Conservation (phyloP, 2,113 vertebrate genomes). For the Emydura subglobosa region DNA sequence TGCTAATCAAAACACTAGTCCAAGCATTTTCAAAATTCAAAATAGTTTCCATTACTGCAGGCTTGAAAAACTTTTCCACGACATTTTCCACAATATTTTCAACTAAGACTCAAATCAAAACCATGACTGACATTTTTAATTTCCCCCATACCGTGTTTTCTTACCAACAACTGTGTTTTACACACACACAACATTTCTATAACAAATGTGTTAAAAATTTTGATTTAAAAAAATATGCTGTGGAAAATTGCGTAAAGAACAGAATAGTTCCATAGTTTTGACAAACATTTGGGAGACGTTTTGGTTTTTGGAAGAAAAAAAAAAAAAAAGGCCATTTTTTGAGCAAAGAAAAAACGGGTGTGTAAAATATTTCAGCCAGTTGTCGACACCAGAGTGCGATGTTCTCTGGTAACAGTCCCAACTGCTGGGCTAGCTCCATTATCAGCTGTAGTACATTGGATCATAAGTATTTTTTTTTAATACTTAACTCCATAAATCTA, state of each 20-base stretch:
- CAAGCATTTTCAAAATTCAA: background rate
- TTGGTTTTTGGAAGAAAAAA: background rate
- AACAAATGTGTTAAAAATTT: background rate
- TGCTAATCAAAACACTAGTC: fast-evolving
- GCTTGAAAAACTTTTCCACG: fast-evolving
- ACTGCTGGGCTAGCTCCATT: background rate
- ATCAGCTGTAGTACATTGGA: background rate
- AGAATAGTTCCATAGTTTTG: background rate
- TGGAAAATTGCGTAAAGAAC: background rate
- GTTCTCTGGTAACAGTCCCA: background rate
- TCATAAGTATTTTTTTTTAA: background rate
- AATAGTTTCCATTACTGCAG: background rate
- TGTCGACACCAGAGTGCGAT: background rate
- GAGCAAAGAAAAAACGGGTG: background rate
- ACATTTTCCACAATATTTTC: background rate
- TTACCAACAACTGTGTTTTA: background rate
- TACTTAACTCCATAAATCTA: background rate
- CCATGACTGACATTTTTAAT: background rate
- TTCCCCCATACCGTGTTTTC: background rate
- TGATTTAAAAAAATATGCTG: background rate
- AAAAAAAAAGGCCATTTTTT: background rate
- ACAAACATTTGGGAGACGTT: background rate
- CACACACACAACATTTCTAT: background rate
- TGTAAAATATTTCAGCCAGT: background rate
- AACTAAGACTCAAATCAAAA: background rate